These are phyloP conservation scores for Cylas formicarius DNA, from an alignment of 1,140 invertebrate genomes.

Conservation along the genomic window DNA sequence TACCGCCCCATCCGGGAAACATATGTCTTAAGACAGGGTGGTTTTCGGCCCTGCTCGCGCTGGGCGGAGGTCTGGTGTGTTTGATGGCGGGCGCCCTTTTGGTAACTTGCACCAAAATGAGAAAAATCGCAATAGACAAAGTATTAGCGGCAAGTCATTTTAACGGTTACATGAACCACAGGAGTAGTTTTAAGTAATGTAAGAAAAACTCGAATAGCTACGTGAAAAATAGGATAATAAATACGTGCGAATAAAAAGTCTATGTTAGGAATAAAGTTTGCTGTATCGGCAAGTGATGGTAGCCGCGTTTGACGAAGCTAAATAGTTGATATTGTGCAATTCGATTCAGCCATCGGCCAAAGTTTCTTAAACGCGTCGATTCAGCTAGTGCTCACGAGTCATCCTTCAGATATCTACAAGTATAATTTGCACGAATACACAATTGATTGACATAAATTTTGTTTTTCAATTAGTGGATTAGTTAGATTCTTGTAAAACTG, in stretches of 20 bases:
- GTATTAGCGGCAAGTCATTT: conserved; percentile 49
- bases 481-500: no score
- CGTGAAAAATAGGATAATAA: conserved; percentile 6
- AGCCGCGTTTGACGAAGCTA: no score
- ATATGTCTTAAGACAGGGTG: conserved; percentile 71
- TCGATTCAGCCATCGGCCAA: no score
- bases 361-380: no score
- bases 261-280: conserved; percentile 7
- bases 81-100: conserved; percentile 61
- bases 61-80: conserved; percentile 59
- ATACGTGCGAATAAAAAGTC: conserved; percentile 1
- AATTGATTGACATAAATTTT: no score
- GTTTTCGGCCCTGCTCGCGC: conserved; percentile 64
- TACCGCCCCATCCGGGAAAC: conserved; percentile 46
- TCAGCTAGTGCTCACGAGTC: no score
- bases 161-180: conserved; percentile 63
- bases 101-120: conserved; percentile 63
- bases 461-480: no score
- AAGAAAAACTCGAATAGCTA: conserved; percentile 1
- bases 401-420: no score
- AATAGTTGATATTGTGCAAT: no score
- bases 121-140: conserved; percentile 46
- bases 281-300: no score
- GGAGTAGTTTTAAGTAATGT: conserved; percentile 60
- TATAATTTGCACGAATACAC: no score